Base-by-base conservation (phyloP, 2,113 vertebrate genomes). In the Genyomyrus donnyi region DNA sequence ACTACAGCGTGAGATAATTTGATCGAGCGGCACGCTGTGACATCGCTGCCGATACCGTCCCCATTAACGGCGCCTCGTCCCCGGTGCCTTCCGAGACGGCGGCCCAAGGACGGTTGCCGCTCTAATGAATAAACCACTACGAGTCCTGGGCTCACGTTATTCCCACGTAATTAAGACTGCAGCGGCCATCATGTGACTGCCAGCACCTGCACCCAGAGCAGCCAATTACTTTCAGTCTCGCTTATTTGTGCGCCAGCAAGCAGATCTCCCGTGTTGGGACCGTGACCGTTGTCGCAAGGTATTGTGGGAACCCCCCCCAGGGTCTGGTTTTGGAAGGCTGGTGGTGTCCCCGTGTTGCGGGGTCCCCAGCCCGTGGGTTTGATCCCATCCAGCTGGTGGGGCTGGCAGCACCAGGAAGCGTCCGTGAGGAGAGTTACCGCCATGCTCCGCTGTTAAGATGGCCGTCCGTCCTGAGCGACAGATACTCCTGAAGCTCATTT, bases 1-100 rank as follows among this genome's bases (percentile, higher is more conserved):
- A 88, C 88, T 86, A 91, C 80, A 19, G 89, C 85, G 84, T 48
- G 89, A 88, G 89, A 91, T 92, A 91, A 91, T 92, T 92, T 91
- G 90, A 91, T 92, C 88, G 88, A 39, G 39, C 83, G 88, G 90
- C 80, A 53, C 70, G 88, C 84, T 70, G 88, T 90, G 86, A 86
- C 91, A 88, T 62, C 83, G 85, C 19, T 49, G 48, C 89, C 13
- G 19, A 83, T 87, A 86, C 48, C 88, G 50, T 88, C 90, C 62
- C 84, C 90, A 88, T 90, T 92, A 90, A 88, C 74, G 88, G 83
- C 80, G n/a, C 31, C 87, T 88, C 53, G 88, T 85, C 87, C 88
- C 80, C 45, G n/a, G 46, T 31, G 84, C 87, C 56, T 85, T 70
- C 74, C 52, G 35, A 88, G 91, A 83, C 42, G 89, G 86, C 6